Evolutionary conservation across 2,113 vertebrate species (phyloP), one percentile per base, ranked within the genome.

Genomic region (Garra rufa): DNA sequence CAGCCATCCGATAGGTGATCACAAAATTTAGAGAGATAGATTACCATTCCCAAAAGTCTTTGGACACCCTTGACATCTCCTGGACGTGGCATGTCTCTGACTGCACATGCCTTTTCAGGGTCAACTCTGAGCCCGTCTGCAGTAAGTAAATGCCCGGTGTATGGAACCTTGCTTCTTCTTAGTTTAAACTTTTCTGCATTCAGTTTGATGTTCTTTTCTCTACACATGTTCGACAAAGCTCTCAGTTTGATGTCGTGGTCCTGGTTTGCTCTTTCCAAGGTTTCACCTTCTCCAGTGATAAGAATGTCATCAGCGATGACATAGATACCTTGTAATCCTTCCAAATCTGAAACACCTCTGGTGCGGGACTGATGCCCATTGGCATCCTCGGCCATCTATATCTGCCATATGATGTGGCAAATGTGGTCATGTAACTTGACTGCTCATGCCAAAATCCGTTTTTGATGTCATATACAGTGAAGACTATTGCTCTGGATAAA

Each of bases 371-470:
- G 4, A 87, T 85, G 4, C 76, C 76, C 85, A 85, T 84, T 6
- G 83, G 71, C 70, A 85, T 83, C 24, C 78, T 82, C 19, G 86
- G 77, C 86, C 88, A 88, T 26, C 17, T 34, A 50, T 48, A 88
- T 1, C 26, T 14, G 2, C 82, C 69, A 9, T 81, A 73, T 0
- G 83, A 79, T 17, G 79, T 83, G 3, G 74, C 11, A 1, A 85
- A 83, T 26, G 48, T 87, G 15, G 75, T 87, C n/a, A 87, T 21
- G 17, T 85, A 76, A 3, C 82, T 90, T 1, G 79, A 89, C 59
- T 88, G 75, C 2, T 90, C 57, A 73, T 89, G 74, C 77, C 88
- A 90, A 67, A 87, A 88, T 3, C 63, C 67, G 11, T 73, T 19
- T 44, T 80, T 90, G 3, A 89, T 34, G 0, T 89, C 83, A 63